Percentiles rank a stretch among this genome's conserved stretches.
These are phyloP conservation scores for Meandrina meandrites DNA, from an alignment of 92 coral and sea anemone species.

Conservation along the genomic window DNA sequence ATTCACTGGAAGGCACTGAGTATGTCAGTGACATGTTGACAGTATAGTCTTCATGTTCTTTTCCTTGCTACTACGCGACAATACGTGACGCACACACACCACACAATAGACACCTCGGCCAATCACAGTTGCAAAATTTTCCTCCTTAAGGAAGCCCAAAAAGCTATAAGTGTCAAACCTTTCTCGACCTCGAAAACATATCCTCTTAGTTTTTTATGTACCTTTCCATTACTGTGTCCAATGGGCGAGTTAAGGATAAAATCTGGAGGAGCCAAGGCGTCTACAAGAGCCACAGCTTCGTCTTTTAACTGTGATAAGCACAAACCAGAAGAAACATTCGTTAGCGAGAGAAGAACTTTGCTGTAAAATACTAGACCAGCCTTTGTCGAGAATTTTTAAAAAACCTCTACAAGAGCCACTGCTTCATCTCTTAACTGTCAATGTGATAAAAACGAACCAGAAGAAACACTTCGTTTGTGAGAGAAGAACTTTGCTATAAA, in stretches of 20 bases:
- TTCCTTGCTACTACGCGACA: no score
- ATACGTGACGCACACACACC: no score
- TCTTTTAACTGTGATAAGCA: conserved; percentile 67
- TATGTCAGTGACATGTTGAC: no score
- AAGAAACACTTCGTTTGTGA: not conserved
- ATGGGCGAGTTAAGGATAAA: conserved; percentile 95
- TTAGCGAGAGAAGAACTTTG: not conserved
- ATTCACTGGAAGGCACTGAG: no score
- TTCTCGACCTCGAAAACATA: not conserved
- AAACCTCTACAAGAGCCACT: conserved; percentile 86
- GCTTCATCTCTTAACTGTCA: conserved; percentile 90
- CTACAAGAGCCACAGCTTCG: conserved; percentile 90
- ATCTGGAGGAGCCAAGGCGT: conserved; percentile 97
- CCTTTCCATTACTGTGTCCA: conserved; percentile 96
- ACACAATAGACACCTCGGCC: no score
- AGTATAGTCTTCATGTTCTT: no score
- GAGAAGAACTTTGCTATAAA: not conserved
- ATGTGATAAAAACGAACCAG: not conserved
- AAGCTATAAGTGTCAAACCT: not conserved
- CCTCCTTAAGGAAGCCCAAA: not conserved
- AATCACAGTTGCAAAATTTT: not conserved
- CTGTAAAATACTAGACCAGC: no score
- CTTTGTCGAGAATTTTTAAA: no score
- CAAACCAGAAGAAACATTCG: not conserved
- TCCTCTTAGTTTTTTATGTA: conserved; percentile 5